A percentile compares a stretch with the other conserved stretches of the same genome.
Conservation (phyloP, 2,113 vertebrate species). For the Erinaceus europaeus region DNA sequence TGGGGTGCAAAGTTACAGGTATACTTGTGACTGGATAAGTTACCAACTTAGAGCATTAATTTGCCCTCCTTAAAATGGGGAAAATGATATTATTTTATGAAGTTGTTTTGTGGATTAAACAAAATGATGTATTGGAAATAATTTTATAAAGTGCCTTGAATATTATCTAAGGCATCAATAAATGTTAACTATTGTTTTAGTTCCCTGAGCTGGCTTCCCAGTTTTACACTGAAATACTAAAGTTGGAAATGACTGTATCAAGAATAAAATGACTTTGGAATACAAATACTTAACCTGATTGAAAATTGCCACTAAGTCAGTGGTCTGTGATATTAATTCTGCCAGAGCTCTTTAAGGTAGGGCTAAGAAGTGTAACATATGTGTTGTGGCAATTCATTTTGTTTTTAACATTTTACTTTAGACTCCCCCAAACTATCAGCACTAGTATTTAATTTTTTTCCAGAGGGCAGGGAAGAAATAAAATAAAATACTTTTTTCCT, state of each 20-base stretch:
- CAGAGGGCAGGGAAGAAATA: too few species aligned
- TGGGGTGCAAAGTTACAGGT: background rate
- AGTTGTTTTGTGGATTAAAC: background rate
- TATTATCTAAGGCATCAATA: background rate
- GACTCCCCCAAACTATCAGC: too few species aligned
- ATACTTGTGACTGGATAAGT: background rate
- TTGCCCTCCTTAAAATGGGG: background rate
- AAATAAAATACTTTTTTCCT: background rate
- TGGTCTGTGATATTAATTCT: background rate
- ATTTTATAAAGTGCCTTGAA: background rate
- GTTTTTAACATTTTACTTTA: conserved; percentile 34
- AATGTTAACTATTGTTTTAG: background rate
- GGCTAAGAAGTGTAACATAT: background rate
- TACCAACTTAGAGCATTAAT: background rate
- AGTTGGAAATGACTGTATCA: background rate
- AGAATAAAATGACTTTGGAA: conserved; percentile 19
- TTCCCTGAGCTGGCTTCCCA: background rate
- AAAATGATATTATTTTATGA: background rate
- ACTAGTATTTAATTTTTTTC: too few species aligned
- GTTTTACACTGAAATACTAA: background rate
- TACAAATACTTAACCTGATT: conserved; percentile 16
- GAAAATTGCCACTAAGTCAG: conserved; percentile 33
- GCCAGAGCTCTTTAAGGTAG: background rate
- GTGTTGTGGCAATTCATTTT: background rate
- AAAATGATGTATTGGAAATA: background rate